These are phyloP conservation scores for Lerista edwardsae DNA, from an alignment of 2,797 vertebrate species.

Conservation along the genomic window DNA sequence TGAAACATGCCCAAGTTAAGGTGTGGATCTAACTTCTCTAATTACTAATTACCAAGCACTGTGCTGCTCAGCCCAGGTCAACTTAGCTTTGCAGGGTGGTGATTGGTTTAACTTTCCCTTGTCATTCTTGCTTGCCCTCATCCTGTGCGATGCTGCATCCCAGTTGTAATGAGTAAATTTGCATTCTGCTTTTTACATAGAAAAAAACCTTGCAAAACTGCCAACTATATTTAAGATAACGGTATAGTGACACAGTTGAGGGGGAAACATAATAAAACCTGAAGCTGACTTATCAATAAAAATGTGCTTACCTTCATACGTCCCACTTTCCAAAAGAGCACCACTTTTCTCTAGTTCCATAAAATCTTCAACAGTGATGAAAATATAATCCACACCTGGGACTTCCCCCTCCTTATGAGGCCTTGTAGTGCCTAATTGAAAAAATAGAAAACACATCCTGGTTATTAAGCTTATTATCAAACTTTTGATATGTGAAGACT, in stretches of 20 bases:
- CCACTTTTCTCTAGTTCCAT: constrained; percentile 98
- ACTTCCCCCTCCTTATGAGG: constrained; percentile 99
- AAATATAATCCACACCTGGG: constrained; percentile 98
- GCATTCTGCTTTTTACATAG: constrained; percentile 28
- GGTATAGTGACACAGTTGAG: constrained; percentile 14
- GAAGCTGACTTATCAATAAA: not conserved
- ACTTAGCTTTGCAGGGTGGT: not conserved
- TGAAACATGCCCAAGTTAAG: constrained; percentile 22
- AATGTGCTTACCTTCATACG: constrained; percentile 92
- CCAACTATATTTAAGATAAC: constrained; percentile 36
- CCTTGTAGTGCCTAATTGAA: constrained; percentile 92
- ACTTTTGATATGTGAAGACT: constrained; percentile 21
- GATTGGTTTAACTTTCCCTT: constrained; percentile 15
- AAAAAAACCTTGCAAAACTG: constrained; percentile 39
- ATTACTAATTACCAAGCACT: constrained; percentile 14
- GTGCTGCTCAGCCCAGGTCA: not conserved
- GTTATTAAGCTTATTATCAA: constrained; percentile 32
- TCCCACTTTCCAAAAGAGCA: constrained; percentile 96
- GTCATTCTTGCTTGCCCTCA: not conserved
- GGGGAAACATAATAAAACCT: not conserved
- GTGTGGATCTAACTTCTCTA: not conserved
- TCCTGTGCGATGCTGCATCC: not conserved
- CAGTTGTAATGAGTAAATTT: constrained; percentile 28
- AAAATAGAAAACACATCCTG: constrained; percentile 31
- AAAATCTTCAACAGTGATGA: constrained; percentile 95